A percentile compares a stretch with the other conserved stretches of the same genome.
Conservation (phyloP, 2,113 vertebrate species). For the Ciconia stormi region DNA sequence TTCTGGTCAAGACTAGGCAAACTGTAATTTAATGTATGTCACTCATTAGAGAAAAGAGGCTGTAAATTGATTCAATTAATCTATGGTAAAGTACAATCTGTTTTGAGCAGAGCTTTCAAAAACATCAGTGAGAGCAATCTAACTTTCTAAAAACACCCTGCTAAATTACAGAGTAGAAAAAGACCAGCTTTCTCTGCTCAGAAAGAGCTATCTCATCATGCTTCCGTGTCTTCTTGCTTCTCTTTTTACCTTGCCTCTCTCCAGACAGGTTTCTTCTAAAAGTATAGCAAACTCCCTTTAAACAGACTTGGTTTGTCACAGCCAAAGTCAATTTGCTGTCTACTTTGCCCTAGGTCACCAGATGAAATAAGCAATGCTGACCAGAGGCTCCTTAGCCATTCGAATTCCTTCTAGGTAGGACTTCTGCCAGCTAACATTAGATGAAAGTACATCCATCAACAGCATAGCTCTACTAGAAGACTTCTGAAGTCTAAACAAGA, state of each 20-base stretch:
- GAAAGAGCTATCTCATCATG: background rate
- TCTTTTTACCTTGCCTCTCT: background rate
- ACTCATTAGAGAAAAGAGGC: slow-evolving; percentile 1
- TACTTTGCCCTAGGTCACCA: background rate
- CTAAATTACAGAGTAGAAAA: slow-evolving; percentile 15
- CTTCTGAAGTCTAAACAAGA: background rate
- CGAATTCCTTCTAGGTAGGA: background rate
- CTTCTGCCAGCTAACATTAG: background rate
- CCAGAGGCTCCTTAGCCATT: slow-evolving; percentile 7
- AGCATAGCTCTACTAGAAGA: background rate
- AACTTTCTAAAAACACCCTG: slow-evolving; percentile 8
- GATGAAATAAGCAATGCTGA: slow-evolving; percentile 2
- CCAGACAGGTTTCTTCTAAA: background rate
- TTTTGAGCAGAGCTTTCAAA: slow-evolving; percentile 38
- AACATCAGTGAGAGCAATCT: background rate
- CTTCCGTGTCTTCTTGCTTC: background rate
- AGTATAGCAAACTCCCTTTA: background rate
- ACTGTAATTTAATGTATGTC: background rate
- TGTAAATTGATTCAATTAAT: slow-evolving; percentile 5
- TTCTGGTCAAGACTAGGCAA: slow-evolving; percentile 2
- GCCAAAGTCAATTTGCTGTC: background rate
- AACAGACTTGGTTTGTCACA: background rate
- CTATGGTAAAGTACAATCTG: background rate
- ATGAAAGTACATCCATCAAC: background rate
- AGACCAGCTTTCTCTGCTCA: background rate